Base-by-base conservation (phyloP, 2,113 vertebrate genomes). In the Ramphastos sulfuratus region DNA sequence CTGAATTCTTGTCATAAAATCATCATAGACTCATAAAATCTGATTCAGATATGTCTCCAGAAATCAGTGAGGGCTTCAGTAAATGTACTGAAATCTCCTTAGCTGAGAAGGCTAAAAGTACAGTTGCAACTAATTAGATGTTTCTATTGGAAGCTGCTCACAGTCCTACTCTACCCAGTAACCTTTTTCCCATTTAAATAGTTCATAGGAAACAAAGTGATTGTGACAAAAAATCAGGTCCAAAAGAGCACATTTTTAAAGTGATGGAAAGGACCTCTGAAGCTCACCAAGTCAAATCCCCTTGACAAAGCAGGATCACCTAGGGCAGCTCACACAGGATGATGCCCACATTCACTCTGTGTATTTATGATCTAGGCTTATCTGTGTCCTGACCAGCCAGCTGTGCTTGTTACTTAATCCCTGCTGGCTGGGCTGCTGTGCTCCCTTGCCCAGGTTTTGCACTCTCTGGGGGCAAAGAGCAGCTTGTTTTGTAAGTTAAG, bases 401-500 rank as follows among this genome's bases (percentile, higher is more conserved):
- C 67, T 74, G 61, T 56, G 52, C 59, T 20, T 11, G 6, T 42
- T 52, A 20, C 58, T 75, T 80, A 44, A 35, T 59, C 46, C 67
- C 67, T 76, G n/a, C 20, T 71, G 48, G 20, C 61, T 65, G 55
- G 31, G 23, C 59, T 50, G 18, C 31, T 44, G 17, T 54, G 25
- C 21, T 7, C 59, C 7, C 33, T 92, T 78, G 48, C 35, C 27
- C 60, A 46, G n/a, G 30, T 61, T 90, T 87, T 79, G 35, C 69
- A 21, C 52, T 87, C 15, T 80, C 52, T 60, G 48, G 19, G 56
- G 31, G 15, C 79, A 88, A 46, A 85, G 66, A 92, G 61, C 37
- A 52, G 67, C 33, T 85, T 80, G 61, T 80, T 91, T 85, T 87
- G 75, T 7, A 77, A 90, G 37, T 71, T 87, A 77, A 91, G 79